Conservation (phyloP, 2,888 invertebrate species). For the Rhabditophanes sp. region DNA sequence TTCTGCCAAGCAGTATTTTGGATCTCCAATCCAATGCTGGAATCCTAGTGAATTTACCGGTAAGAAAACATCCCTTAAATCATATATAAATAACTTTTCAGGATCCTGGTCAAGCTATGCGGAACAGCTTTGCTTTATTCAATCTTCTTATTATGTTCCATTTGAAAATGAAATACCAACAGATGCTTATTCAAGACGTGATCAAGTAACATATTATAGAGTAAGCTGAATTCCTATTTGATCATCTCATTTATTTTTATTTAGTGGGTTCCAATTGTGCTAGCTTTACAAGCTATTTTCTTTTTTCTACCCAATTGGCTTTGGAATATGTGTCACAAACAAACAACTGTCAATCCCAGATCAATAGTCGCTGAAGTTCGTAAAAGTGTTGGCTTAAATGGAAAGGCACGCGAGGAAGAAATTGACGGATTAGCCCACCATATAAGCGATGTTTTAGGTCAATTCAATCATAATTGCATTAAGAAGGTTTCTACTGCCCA, state of each 20-base stretch:
- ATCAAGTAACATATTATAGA: slow-evolving; percentile 29
- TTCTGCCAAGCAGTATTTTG: slow-evolving; percentile 48
- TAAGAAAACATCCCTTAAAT: slow-evolving; percentile 5
- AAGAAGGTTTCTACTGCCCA: slow-evolving; percentile 10
- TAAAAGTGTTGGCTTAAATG: slow-evolving; percentile 12
- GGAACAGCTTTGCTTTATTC: slow-evolving; percentile 31
- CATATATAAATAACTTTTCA: slow-evolving; percentile 7
- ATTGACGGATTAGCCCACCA: slow-evolving; percentile 16
- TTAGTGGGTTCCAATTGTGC: slow-evolving; percentile 31
- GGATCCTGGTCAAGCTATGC: slow-evolving; percentile 20
- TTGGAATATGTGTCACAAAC: slow-evolving; percentile 43
- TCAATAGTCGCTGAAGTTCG: slow-evolving; percentile 14
- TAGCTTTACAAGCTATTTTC: slow-evolving; percentile 46
- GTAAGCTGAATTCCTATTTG: background rate
- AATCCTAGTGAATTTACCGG: slow-evolving; percentile 10
- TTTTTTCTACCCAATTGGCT: slow-evolving; percentile 46
- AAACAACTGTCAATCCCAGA: slow-evolving; percentile 22
- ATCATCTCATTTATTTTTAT: slow-evolving; percentile 1
- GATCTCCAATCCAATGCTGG: slow-evolving; percentile 48
- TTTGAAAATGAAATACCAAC: slow-evolving; percentile 17
- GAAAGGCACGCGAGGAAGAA: slow-evolving; percentile 22
- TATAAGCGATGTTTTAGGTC: slow-evolving; percentile 20
- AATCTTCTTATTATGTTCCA: slow-evolving; percentile 27
- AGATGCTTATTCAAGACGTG: slow-evolving; percentile 11
- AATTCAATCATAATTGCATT: slow-evolving; percentile 10